phyloP scores from a whole-genome alignment of 2,888 invertebrate species.

The Hypsopygia costalis region DNA sequence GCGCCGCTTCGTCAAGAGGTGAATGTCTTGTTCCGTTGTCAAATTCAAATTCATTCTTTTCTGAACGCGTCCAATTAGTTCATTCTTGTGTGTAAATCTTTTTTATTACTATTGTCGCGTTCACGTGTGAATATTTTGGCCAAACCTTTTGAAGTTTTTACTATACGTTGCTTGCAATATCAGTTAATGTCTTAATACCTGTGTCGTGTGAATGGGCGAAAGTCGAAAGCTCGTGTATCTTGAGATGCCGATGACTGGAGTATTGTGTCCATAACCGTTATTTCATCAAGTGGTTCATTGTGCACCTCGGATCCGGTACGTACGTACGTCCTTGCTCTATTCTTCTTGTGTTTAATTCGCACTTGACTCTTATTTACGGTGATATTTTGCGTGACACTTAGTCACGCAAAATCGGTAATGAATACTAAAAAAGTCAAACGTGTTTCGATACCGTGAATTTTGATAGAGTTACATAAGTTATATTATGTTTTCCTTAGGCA shows the following conservation, averaged over 20 bases:
- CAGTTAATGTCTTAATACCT: constrained; percentile 19
- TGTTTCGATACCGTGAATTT: constrained; percentile 7
- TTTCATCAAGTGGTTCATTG: constrained; percentile 52
- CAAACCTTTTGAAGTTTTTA: constrained; percentile 12
- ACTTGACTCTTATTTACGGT: background rate
- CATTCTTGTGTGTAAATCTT: constrained; percentile 24
- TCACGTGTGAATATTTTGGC: constrained; percentile 12
- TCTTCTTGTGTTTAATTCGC: constrained; percentile 10
- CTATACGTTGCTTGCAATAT: constrained; percentile 7
- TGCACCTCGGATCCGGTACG: constrained; percentile 54
- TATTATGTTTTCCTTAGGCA: too few relatives aligned
- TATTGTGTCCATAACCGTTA: constrained; percentile 61
- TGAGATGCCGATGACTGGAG: constrained; percentile 41
- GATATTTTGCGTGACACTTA: background rate
- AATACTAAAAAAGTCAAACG: constrained; percentile 4
- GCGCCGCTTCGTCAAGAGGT: constrained; percentile 68
- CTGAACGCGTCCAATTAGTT: constrained; percentile 27
- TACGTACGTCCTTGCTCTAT: constrained; percentile 56
- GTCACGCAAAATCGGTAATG: constrained; percentile 3
- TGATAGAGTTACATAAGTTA: constrained; percentile 7
- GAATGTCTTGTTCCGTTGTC: constrained; percentile 64
- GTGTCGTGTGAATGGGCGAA: constrained; percentile 52
- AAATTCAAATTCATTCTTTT: constrained; percentile 37
- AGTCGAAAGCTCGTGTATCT: constrained; percentile 44
- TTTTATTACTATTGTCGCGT: constrained; percentile 23